A percentile compares a stretch with the other conserved stretches of the same genome.
Evolutionary conservation across 2,797 vertebrate genomes (phyloP).

Genomic region (Gymnocypris eckloni): DNA sequence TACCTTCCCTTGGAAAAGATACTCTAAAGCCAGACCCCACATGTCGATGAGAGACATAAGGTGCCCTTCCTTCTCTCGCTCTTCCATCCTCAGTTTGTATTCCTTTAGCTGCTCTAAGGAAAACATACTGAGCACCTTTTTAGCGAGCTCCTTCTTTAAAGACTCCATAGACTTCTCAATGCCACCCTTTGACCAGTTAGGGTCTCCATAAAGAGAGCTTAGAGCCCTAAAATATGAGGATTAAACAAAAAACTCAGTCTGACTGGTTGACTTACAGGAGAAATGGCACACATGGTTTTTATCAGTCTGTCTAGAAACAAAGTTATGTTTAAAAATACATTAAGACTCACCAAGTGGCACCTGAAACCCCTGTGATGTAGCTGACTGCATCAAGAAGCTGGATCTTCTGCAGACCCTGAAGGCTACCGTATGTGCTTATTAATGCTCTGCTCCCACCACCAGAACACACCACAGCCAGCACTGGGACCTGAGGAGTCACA

Average conservation of each 20-base stretch:
- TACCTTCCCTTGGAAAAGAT: slow-evolving; percentile 78
- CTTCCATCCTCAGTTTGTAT: slow-evolving; percentile 68
- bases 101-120: slow-evolving; percentile 64
- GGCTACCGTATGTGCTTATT: slow-evolving; percentile 80
- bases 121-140: slow-evolving; percentile 69
- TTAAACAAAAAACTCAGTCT: slow-evolving; percentile 2
- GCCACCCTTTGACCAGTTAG: slow-evolving; percentile 83
- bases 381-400: slow-evolving; percentile 77
- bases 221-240: slow-evolving; percentile 76
- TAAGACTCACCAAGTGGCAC: slow-evolving; percentile 82
- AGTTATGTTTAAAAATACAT: not conserved
- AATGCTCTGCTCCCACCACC: slow-evolving; percentile 88
- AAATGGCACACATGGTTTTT: no score
- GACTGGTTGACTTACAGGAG: no score
- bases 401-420: slow-evolving; percentile 81
- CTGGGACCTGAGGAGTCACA: slow-evolving; percentile 77
- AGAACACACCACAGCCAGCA: slow-evolving; percentile 82
- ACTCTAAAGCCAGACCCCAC: slow-evolving; percentile 82
- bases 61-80: slow-evolving; percentile 74
- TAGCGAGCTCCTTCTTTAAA: slow-evolving; percentile 77
- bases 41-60: slow-evolving; percentile 79
- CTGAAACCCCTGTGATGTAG: slow-evolving; percentile 85
- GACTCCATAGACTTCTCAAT: slow-evolving; percentile 69
- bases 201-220: slow-evolving; percentile 78
- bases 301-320: not conserved